Percentiles rank a stretch among this genome's conserved stretches.
Evolutionary conservation across 2,797 vertebrate genomes (phyloP).

Genomic region (Hipposideros larvatus): DNA sequence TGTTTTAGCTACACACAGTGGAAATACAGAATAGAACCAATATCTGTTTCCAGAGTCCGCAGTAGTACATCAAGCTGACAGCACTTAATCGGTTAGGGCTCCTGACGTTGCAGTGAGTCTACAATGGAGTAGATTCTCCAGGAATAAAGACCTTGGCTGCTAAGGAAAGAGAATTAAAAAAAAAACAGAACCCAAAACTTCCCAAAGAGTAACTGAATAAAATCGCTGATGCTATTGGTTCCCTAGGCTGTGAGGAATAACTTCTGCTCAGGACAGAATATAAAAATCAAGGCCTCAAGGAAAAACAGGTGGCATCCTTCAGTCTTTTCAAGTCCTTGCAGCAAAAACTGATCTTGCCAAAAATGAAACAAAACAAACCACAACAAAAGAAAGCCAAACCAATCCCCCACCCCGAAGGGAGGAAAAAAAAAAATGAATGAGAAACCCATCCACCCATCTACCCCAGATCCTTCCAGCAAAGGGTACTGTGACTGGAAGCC

Average conservation of each 20-base stretch:
- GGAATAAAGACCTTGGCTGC: slow-evolving; percentile 83
- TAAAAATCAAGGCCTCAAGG: slow-evolving; percentile 73
- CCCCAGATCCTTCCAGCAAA: slow-evolving; percentile 71
- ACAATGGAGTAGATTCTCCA: slow-evolving; percentile 81
- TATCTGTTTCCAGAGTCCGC: slow-evolving; percentile 85
- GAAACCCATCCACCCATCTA: slow-evolving; percentile 69
- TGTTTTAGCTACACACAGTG: slow-evolving; percentile 83
- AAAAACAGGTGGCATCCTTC: slow-evolving; percentile 79
- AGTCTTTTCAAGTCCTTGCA: slow-evolving; percentile 87
- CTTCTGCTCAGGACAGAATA: slow-evolving; percentile 78
- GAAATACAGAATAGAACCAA: slow-evolving; percentile 83
- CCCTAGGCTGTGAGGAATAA: slow-evolving; percentile 75
- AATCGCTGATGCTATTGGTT: slow-evolving; percentile 61
- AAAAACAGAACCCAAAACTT: slow-evolving; percentile 52
- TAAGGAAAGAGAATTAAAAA: slow-evolving; percentile 79
- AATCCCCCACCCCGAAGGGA: slow-evolving; percentile 70
- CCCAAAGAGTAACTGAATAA: slow-evolving; percentile 79
- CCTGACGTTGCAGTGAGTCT: slow-evolving; percentile 79
- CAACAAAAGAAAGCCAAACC: slow-evolving; percentile 74
- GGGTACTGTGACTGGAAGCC: slow-evolving; percentile 66
- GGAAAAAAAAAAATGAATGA: slow-evolving; percentile 48
- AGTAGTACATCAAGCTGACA: slow-evolving; percentile 80
- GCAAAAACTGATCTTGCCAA: slow-evolving; percentile 82
- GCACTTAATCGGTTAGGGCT: slow-evolving; percentile 79
- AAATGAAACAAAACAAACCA: slow-evolving; percentile 76